phyloP scores from a whole-genome alignment of 1,140 invertebrate genomes.

The Meloidogyne chitwoodi region DNA sequence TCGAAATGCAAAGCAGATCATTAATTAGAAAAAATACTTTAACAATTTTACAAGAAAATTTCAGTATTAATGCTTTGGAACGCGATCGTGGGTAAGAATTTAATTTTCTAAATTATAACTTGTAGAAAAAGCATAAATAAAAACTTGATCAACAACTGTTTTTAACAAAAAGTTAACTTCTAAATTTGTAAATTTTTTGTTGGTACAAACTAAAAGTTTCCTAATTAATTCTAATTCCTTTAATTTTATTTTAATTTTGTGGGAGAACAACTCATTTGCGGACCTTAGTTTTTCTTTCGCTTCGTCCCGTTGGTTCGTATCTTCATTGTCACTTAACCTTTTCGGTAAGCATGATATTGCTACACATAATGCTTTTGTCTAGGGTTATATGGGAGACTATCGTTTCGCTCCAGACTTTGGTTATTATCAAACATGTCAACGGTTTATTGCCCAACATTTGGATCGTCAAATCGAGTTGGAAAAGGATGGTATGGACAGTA shows the following conservation, averaged over 20 bases:
- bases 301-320: constrained; percentile 39
- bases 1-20: too few relatives aligned
- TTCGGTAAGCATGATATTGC: constrained; percentile 15
- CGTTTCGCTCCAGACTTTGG: constrained; percentile 41
- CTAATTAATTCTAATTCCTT: too few relatives aligned
- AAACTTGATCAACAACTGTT: too few relatives aligned
- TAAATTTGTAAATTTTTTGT: too few relatives aligned
- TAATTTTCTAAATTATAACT: too few relatives aligned
- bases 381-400: constrained; percentile 47
- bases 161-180: too few relatives aligned
- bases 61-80: constrained; percentile 15
- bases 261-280: constrained; percentile 43
- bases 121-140: too few relatives aligned
- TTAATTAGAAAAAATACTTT: too few relatives aligned
- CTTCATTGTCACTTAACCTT: constrained; percentile 32
- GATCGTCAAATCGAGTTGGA: constrained; percentile 17
- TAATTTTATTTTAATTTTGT: too few relatives aligned
- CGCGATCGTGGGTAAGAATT: constrained; percentile 17
- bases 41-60: too few relatives aligned
- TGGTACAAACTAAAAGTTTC: too few relatives aligned
- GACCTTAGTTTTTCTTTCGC: constrained; percentile 27
- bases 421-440: constrained; percentile 36
- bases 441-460: constrained; percentile 18
- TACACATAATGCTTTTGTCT: background rate
- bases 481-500: background rate